Conservation (phyloP, 64 coral and sea anemone species). For the Stylophora pistillata region DNA sequence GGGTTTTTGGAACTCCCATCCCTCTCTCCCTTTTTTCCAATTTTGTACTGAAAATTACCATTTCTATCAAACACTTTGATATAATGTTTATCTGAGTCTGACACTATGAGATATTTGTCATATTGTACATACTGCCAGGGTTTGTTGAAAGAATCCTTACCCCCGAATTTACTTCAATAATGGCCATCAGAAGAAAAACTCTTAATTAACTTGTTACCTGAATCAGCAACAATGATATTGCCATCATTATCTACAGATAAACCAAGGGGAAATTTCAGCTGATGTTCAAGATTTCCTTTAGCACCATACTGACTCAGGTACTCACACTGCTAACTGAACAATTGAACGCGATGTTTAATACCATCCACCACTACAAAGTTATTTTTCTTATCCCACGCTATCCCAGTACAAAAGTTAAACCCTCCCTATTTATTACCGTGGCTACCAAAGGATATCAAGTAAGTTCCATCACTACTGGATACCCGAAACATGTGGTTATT, state of each 20-base stretch:
- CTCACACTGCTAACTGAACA: neutral
- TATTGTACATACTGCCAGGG: neutral
- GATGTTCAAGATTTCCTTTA: neutral
- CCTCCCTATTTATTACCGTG: neutral
- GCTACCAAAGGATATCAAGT: neutral
- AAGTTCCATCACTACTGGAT: neutral
- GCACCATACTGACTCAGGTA: neutral
- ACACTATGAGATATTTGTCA: slow-evolving; percentile 4
- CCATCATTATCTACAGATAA: neutral
- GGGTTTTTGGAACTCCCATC: neutral
- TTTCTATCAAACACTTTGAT: neutral
- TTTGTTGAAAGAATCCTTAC: neutral
- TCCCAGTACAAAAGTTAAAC: neutral
- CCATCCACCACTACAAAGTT: neutral
- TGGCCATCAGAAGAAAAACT: neutral
- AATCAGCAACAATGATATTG: neutral
- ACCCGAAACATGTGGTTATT: neutral
- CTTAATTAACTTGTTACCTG: neutral
- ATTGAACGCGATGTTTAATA: neutral
- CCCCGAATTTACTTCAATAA: neutral
- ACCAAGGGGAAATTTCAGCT: neutral
- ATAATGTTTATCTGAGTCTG: neutral
- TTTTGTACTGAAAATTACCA: neutral
- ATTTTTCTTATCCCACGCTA: neutral
- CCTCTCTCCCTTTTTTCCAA: neutral